phyloP scores from a whole-genome alignment of 2,888 invertebrate genomes.

The Dascillus cervinus region DNA sequence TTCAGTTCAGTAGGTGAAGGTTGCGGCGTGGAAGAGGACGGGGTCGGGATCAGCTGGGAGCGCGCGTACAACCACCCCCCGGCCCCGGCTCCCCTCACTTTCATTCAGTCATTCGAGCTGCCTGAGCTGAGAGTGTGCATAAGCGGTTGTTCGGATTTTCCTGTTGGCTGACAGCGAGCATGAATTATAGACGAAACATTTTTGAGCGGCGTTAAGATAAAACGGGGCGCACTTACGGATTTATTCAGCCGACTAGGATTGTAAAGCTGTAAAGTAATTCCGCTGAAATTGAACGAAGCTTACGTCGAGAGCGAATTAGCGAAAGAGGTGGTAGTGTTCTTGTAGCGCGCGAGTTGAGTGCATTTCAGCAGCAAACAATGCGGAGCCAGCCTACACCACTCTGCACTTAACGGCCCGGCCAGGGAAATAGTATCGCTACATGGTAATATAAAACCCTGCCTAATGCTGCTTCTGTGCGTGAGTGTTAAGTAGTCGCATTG shows the following conservation, averaged over 20 bases:
- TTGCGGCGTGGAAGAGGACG: slow-evolving; percentile 26
- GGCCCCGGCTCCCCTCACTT: slow-evolving; percentile 17
- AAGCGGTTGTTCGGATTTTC: slow-evolving; percentile 15
- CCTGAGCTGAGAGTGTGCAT: slow-evolving; percentile 23
- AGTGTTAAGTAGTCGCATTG: slow-evolving; percentile 22
- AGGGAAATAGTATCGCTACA: slow-evolving; percentile 23
- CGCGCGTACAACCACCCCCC: slow-evolving; percentile 23
- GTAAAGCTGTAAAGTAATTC: slow-evolving; percentile 14
- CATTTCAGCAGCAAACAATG: slow-evolving; percentile 34
- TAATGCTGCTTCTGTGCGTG: slow-evolving; percentile 17
- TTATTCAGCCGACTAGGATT: too few species aligned
- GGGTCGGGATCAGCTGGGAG: slow-evolving; percentile 24
- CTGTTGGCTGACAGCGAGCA: slow-evolving; percentile 10
- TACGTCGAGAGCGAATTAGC: slow-evolving; percentile 21
- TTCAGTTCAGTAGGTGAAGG: slow-evolving; percentile 40
- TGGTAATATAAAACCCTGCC: slow-evolving; percentile 25
- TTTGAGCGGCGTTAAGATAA: too few species aligned
- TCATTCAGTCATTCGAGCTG: slow-evolving; percentile 28
- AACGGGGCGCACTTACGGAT: too few species aligned
- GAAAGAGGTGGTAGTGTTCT: slow-evolving; percentile 23
- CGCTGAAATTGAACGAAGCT: slow-evolving; percentile 15
- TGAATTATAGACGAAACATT: slow-evolving; percentile 15
- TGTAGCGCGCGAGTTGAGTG: slow-evolving; percentile 25
- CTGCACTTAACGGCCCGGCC: slow-evolving; percentile 33
- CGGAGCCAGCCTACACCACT: slow-evolving; percentile 31